These are phyloP conservation scores for Anser brachyrhynchus DNA, from an alignment of 2,113 vertebrate species.

Conservation along the genomic window DNA sequence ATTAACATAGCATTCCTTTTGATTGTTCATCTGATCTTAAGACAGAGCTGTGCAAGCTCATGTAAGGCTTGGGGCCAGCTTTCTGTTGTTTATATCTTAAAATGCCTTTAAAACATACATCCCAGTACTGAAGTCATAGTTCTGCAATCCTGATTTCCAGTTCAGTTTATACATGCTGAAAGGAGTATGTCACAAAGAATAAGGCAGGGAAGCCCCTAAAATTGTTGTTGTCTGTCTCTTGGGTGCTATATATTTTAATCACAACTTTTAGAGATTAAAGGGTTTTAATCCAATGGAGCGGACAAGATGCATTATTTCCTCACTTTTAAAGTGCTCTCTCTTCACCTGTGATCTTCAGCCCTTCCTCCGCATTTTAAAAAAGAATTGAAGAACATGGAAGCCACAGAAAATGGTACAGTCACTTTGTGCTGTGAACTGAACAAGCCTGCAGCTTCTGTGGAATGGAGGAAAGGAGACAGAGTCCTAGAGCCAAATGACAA, in stretches of 20 bases:
- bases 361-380: slow-evolving; percentile 59
- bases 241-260: neutral
- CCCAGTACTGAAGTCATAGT: neutral
- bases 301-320: rapidly evolving
- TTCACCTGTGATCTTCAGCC: slow-evolving; percentile 55
- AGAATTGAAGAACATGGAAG: slow-evolving; percentile 53
- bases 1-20: rapidly evolving
- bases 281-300: neutral
- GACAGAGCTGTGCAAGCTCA: neutral
- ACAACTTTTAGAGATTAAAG: neutral
- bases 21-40: neutral
- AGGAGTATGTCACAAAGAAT: neutral
- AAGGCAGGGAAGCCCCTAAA: neutral
- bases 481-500: slow-evolving; percentile 69
- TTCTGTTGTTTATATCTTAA: neutral
- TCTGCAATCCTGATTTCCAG: neutral
- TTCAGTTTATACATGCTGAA: neutral
- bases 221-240: neutral
- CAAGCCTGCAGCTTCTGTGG: slow-evolving; percentile 21
- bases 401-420: slow-evolving; percentile 25
- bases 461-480: slow-evolving; percentile 68
- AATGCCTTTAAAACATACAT: neutral
- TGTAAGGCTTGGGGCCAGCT: neutral
- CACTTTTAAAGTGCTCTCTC: neutral
- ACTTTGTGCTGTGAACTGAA: slow-evolving; percentile 67